Evolutionary conservation across 2,797 vertebrate genomes (phyloP).

Genomic region (Cuniculus paca): DNA sequence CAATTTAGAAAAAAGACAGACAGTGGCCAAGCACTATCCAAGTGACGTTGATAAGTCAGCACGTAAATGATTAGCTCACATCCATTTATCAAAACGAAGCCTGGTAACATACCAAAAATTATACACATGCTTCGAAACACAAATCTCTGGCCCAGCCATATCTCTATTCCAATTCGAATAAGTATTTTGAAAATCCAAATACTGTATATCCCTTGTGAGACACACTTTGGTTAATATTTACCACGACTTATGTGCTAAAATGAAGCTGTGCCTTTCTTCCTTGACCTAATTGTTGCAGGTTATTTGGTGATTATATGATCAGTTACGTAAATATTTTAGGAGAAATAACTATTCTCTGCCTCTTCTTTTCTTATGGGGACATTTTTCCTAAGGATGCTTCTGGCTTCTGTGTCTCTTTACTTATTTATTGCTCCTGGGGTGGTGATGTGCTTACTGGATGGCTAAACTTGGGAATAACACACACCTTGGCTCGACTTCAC

Average conservation of each 20-base stretch:
- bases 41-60: background rate
- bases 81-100: conserved; percentile 52
- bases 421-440: background rate
- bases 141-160: background rate
- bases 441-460: background rate
- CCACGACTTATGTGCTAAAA: conserved; percentile 41
- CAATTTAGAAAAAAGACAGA: conserved; percentile 1
- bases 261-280: background rate
- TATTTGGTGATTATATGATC: conserved; percentile 33
- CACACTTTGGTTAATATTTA: conserved; percentile 21
- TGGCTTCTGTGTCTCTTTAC: background rate
- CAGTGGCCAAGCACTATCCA: background rate
- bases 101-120: conserved; percentile 39
- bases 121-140: background rate
- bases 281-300: background rate
- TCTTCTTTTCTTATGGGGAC: background rate
- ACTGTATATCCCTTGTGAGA: background rate
- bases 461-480: background rate
- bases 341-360: background rate
- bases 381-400: background rate
- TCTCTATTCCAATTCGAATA: background rate
- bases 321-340: conserved; percentile 28
- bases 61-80: conserved; percentile 33
- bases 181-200: conserved; percentile 33
- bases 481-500: background rate